Percentiles rank a stretch among this genome's conserved stretches.
phyloP scores from a whole-genome alignment of 1,140 invertebrate genomes.

The Bombus affinis region DNA sequence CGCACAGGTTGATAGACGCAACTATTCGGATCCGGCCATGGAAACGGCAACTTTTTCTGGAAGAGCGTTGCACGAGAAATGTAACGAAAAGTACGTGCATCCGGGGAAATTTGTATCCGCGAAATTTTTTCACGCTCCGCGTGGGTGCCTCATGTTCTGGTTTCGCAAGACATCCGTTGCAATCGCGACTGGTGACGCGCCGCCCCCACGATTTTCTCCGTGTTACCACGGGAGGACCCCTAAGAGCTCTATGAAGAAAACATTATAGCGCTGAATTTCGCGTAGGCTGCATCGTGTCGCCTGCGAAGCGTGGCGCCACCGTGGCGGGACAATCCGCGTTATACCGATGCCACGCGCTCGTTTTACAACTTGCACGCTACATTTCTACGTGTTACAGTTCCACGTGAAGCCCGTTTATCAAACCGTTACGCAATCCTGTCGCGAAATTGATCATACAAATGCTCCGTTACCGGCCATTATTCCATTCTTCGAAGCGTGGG shows the following conservation, averaged over 20 bases:
- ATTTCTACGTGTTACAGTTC: conserved; percentile 56
- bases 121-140: conserved; percentile 38
- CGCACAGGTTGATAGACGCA: conserved; percentile 47
- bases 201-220: conserved; percentile 66
- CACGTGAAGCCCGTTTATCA: conserved; percentile 51
- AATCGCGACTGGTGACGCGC: conserved; percentile 51
- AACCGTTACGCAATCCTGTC: conserved; percentile 58
- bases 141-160: conserved; percentile 57
- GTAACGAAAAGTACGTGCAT: conserved; percentile 6
- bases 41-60: not conserved
- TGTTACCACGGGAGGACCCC: conserved; percentile 45
- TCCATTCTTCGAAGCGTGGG: conserved; percentile 39
- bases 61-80: not conserved
- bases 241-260: conserved; percentile 41
- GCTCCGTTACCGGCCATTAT: conserved; percentile 45
- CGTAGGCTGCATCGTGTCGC: conserved; percentile 66
- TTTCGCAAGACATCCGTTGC: conserved; percentile 61
- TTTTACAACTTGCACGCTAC: conserved; percentile 49
- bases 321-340: conserved; percentile 66
- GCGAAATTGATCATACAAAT: conserved; percentile 53
- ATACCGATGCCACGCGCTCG: conserved; percentile 60
- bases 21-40: conserved; percentile 17
- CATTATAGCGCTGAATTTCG: conserved; percentile 68
- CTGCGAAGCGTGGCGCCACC: conserved; percentile 69
- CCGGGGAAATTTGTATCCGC: conserved; percentile 33